phyloP scores from a whole-genome alignment of 2,113 vertebrate species.

The Seriola quinqueradiata region DNA sequence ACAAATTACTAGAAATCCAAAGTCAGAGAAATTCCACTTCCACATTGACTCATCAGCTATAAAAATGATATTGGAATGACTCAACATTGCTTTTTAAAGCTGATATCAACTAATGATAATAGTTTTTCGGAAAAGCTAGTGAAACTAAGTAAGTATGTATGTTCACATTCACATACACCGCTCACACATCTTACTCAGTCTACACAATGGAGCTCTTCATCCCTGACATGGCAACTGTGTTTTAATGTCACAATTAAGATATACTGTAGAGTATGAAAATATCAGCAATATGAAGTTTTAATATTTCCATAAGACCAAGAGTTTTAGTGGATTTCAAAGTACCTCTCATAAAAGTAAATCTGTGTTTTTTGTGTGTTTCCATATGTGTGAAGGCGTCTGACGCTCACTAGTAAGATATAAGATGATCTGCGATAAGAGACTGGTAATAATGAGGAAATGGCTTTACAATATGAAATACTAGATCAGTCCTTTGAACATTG shows the following conservation, averaged over 20 bases:
- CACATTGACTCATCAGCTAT: neutral
- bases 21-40: neutral
- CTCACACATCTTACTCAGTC: slow-evolving; percentile 50
- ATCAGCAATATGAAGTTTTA: neutral
- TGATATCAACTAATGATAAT: slow-evolving; percentile 20
- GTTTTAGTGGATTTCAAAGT: slow-evolving; percentile 15
- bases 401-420: slow-evolving; percentile 17
- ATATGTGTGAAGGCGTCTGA: slow-evolving; percentile 49
- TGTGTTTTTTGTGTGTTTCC: slow-evolving; percentile 62
- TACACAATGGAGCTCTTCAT: slow-evolving; percentile 40
- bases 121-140: neutral
- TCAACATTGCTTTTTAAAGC: neutral
- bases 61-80: neutral
- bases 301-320: neutral
- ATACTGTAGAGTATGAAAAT: slow-evolving; percentile 9
- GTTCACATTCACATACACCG: slow-evolving; percentile 30
- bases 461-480: slow-evolving; percentile 8
- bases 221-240: slow-evolving; percentile 51
- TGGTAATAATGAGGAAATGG: slow-evolving; percentile 24
- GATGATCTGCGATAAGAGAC: slow-evolving; percentile 23
- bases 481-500: slow-evolving; percentile 19
- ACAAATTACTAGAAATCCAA: slow-evolving; percentile 6
- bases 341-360: slow-evolving; percentile 49
- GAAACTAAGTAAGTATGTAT: neutral
- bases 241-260: slow-evolving; percentile 33